Evolutionary conservation across 2,797 vertebrate genomes (phyloP).

Genomic region (Enteromius treurensis): DNA sequence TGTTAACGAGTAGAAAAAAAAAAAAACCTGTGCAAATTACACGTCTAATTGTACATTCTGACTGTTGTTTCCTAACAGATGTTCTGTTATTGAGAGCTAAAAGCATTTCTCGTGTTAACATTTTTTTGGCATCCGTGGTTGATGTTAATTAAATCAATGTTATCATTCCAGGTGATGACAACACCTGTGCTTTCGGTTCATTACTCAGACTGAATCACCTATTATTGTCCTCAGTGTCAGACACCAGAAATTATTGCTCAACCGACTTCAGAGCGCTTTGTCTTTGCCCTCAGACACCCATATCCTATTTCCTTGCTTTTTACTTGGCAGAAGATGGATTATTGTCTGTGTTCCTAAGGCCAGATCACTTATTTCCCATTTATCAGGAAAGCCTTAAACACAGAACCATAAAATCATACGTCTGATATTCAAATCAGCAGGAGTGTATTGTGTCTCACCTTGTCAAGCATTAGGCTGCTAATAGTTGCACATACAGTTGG

Average conservation of each 20-base stretch:
- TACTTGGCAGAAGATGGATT: conserved; percentile 48
- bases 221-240: conserved; percentile 54
- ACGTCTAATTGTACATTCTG: background rate
- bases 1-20: background rate
- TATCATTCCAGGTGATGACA: conserved; percentile 28
- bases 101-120: conserved; percentile 5
- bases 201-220: conserved; percentile 52
- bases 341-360: conserved; percentile 31
- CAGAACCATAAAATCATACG: background rate
- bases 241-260: conserved; percentile 69
- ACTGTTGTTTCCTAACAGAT: background rate
- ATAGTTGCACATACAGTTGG: background rate
- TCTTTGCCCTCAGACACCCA: conserved; percentile 51
- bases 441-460: background rate
- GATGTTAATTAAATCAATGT: conserved; percentile 40
- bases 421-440: background rate
- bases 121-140: conserved; percentile 8
- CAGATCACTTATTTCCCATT: conserved; percentile 23
- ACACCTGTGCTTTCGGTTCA: conserved; percentile 30
- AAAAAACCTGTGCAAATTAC: background rate
- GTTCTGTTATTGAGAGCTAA: background rate
- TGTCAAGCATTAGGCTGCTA: background rate
- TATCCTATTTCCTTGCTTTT: conserved; percentile 55
- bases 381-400: background rate
- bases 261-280: conserved; percentile 52